These are phyloP conservation scores for Drosophila tsacasi DNA, from an alignment of 1,140 invertebrate genomes.

Conservation along the genomic window DNA sequence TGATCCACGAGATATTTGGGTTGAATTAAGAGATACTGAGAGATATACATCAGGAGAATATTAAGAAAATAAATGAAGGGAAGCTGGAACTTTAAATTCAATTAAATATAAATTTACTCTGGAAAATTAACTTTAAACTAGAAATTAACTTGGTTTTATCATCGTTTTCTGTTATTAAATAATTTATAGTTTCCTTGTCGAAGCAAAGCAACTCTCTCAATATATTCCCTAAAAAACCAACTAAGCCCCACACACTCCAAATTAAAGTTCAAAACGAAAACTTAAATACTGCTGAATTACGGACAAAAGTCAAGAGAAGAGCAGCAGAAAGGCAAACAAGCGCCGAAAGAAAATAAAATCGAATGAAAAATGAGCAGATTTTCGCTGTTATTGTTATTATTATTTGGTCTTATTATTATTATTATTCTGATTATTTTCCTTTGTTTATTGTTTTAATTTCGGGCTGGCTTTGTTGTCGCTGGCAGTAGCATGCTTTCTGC, in stretches of 20 bases:
- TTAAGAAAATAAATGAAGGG: too few species aligned
- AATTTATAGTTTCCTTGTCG: too few species aligned
- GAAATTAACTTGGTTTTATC: neutral
- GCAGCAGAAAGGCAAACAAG: constrained; percentile 18
- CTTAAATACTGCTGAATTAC: neutral
- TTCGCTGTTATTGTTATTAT: constrained; percentile 44
- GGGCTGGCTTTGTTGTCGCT: constrained; percentile 30
- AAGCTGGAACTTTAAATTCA: neutral
- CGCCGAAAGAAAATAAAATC: constrained; percentile 32
- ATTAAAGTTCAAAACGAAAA: neutral
- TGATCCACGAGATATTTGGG: neutral
- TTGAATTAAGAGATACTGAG: neutral
- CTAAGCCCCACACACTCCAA: neutral
- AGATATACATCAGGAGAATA: neutral
- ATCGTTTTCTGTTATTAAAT: too few species aligned
- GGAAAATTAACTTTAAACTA: neutral
- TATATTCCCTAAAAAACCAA: neutral
- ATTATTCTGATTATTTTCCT: constrained; percentile 52
- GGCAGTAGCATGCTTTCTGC: neutral
- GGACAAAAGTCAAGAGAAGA: neutral
- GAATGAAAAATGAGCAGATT: constrained; percentile 45
- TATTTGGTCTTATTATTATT: constrained; percentile 47
- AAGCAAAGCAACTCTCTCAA: neutral
- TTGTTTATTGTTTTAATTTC: constrained; percentile 63
- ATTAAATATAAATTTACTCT: neutral